phyloP scores from a whole-genome alignment of 2,113 vertebrate species.

The Ibidorhyncha struthersii region DNA sequence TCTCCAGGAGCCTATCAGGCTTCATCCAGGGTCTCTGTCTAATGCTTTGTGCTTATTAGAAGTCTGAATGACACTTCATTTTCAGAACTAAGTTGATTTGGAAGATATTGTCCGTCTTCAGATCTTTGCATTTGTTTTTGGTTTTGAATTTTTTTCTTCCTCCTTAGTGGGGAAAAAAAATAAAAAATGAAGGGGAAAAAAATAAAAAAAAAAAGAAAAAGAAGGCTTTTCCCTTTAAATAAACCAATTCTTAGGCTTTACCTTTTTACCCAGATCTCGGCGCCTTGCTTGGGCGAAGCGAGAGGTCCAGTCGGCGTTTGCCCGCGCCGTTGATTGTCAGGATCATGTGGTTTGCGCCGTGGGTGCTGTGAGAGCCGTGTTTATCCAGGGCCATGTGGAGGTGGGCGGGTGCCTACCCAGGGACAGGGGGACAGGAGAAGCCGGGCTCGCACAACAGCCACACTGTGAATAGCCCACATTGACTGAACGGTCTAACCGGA shows the following conservation, averaged over 20 bases:
- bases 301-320: neutral
- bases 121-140: neutral
- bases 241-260: neutral
- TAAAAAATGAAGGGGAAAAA: too few relatives aligned
- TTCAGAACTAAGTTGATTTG: neutral
- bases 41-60: neutral
- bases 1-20: neutral
- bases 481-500: slow-evolving; percentile 83
- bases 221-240: neutral
- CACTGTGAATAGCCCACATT: slow-evolving; percentile 82
- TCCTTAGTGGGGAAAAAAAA: neutral
- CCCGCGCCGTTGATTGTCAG: slow-evolving; percentile 51
- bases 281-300: neutral
- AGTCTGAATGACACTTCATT: neutral
- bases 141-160: neutral
- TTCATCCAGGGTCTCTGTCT: neutral
- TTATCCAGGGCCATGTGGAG: slow-evolving; percentile 77
- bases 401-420: slow-evolving; percentile 79
- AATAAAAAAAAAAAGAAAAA: too few relatives aligned
- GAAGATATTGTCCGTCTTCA: neutral
- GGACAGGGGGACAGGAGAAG: slow-evolving; percentile 76
- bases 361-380: slow-evolving; percentile 72
- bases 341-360: slow-evolving; percentile 71
- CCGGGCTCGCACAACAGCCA: slow-evolving; percentile 75
- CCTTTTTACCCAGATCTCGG: neutral